Evolutionary conservation across 2,113 vertebrate species (phyloP), one percentile per base, ranked within the genome.

Genomic region (Gymnogyps californianus): DNA sequence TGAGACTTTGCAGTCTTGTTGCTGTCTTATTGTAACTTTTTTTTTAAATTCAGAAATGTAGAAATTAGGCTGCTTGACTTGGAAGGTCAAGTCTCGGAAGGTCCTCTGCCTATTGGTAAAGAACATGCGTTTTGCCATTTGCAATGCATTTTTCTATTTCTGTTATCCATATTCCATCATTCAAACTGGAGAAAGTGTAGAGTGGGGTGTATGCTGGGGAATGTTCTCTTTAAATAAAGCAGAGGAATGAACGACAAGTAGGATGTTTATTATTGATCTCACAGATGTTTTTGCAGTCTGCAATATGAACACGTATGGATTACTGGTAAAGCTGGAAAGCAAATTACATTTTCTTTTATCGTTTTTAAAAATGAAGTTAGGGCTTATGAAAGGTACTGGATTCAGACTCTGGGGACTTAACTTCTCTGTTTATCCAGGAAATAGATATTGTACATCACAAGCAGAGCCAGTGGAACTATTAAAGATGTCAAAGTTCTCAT

Each of bases 301-400:
- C 94, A 90, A 80, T 96, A 96, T 88, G 93, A 97, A 80, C 96
- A 83, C 34, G 2, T 96, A 95, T 91, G 72, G 93, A 97, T 96
- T 97, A 96, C 93, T 96, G 93, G 93, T 97, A 95, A 94, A 95
- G 89, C 87, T 91, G 58, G 81, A 86, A 94, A 97, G 95, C 82
- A 97, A 96, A 97, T 97, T 95, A 26, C 78, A 83, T 97, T 97
- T 97, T 96, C 95, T 96, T 91, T 95, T 96, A 96, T 91, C 8
- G 15, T 66, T 97, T 94, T 93, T 96, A 96, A 90, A 95, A 97
- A 97, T 93, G 93, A 97, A 95, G 89, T 97, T 97, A 97, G 51
- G 64, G 75, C 32, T 97, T 97, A 96, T 97, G 97, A 97, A 96
- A 97, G 91, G 82, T 91, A 77, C 94, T 90, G 89, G 47, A 88